Base-by-base conservation (phyloP, 1,140 invertebrate genomes). In the Drosophila chauvacae region DNA sequence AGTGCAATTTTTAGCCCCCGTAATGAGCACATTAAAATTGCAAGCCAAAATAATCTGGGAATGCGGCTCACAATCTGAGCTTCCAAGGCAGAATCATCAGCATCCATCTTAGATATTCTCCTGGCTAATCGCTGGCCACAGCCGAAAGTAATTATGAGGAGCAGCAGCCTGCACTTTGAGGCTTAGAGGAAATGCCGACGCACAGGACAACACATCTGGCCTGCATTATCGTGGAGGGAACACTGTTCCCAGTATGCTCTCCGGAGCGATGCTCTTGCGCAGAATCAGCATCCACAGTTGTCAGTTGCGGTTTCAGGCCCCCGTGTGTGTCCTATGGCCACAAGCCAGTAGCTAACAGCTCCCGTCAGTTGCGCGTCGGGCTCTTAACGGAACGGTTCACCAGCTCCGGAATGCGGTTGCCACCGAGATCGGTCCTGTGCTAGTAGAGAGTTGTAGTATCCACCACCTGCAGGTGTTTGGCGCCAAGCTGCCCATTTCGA, bases 401-500 rank as follows among this genome's bases (percentile, higher is more conserved):
- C 44, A 44, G 44, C 55, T 73, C 68, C 68, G 68, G 69, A 60
- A 72, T 73, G 70, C 70, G 68, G 66, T 42, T 69, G 13, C 14
- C 13, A 4, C 13, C 23, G 30, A 33, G 28, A 23, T 68, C 48
- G 37, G 37, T 11, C 10, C 5, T 20, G 63, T 72, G 53, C 45
- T 35, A 73, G 53, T 35, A 73, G 53, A 60, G 42, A 69, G 18
- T 33, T 14, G 26, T n/a, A 35, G 28, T 33, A 55, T 23, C 33
- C 33, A 37, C 53, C 47, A 69, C 60, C 42, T 71, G 63, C 81
- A 88, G 81, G 81, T 90, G 77, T 88, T 88, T 88, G 85, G 85
- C 85, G 85, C 81, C 84, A 88, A 88, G 85, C 74, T 88, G 85
- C 58, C 84, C 85, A 81, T 74, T 85, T 85, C 53, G 76, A 37